Evolutionary conservation across 2,113 vertebrate genomes (phyloP).

Genomic region (Anser cygnoides): DNA sequence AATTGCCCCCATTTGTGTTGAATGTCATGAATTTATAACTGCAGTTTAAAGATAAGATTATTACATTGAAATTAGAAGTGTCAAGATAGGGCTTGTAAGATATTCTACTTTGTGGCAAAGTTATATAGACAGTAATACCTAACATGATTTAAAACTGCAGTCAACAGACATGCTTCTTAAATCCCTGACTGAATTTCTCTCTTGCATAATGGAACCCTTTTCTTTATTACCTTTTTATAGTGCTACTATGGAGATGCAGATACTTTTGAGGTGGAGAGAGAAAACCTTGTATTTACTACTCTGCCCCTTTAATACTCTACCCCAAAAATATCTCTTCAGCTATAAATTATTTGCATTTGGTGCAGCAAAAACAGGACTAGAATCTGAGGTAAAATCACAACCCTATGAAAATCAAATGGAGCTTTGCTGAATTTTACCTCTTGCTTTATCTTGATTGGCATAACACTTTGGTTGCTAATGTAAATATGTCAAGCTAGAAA

Average conservation of each 20-base stretch:
- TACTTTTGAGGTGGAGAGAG: background rate
- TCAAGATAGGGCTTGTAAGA: background rate
- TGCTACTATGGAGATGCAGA: accelerated
- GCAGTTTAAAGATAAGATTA: background rate
- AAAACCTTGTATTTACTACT: background rate
- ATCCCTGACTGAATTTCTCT: background rate
- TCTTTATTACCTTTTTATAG: background rate
- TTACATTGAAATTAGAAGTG: background rate
- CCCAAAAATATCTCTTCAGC: background rate
- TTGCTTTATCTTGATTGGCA: background rate
- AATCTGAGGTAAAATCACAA: background rate
- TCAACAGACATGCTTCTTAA: background rate
- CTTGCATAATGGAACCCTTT: accelerated
- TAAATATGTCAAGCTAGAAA: background rate
- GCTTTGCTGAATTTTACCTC: background rate
- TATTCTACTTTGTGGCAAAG: background rate
- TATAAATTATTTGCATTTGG: background rate
- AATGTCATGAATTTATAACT: background rate
- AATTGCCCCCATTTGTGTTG: background rate
- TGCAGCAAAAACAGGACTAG: background rate
- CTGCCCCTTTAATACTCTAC: accelerated
- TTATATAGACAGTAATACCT: background rate
- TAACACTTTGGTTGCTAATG: background rate
- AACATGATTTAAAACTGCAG: background rate
- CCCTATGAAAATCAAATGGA: background rate